Percentiles rank a stretch among this genome's conserved stretches.
Evolutionary conservation across 2,113 vertebrate species (phyloP).

Genomic region (Turdus rufiventris): DNA sequence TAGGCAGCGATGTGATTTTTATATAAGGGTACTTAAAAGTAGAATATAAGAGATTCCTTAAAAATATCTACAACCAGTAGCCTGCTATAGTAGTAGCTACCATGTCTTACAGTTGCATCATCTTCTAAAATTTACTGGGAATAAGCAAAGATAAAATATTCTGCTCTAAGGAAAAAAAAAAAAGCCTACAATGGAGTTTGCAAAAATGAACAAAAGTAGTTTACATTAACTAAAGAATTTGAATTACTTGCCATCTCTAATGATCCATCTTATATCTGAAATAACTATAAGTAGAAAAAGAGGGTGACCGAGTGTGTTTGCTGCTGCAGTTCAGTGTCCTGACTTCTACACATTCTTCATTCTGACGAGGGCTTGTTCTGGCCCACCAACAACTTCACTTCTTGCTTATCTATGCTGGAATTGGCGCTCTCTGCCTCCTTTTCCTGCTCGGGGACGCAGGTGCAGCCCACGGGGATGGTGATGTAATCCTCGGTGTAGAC

Average conservation of each 20-base stretch:
- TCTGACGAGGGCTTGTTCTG: constrained; percentile 55
- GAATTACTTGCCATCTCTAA: neutral
- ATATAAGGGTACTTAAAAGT: neutral
- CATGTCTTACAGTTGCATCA: neutral
- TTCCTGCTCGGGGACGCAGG: constrained; percentile 80
- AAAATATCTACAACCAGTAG: constrained; percentile 18
- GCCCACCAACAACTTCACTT: constrained; percentile 58
- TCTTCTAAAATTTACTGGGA: neutral
- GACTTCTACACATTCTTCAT: neutral
- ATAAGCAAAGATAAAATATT: constrained; percentile 23
- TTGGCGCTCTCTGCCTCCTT: constrained; percentile 52
- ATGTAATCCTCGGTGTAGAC: constrained; percentile 87
- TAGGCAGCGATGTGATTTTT: neutral
- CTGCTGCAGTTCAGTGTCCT: neutral
- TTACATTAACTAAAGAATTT: neutral
- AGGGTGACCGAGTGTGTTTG: neutral
- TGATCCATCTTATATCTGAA: neutral
- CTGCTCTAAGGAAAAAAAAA: neutral
- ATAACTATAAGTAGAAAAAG: neutral
- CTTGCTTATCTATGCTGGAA: constrained; percentile 74
- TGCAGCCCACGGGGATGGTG: constrained; percentile 90
- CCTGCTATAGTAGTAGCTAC: neutral
- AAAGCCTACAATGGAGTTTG: neutral
- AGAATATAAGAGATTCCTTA: neutral
- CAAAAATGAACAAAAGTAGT: neutral